Percentiles rank a stretch among this genome's conserved stretches.
These are phyloP conservation scores for Sipunculus nudus DNA, from an alignment of 2,888 invertebrate species.

Conservation along the genomic window DNA sequence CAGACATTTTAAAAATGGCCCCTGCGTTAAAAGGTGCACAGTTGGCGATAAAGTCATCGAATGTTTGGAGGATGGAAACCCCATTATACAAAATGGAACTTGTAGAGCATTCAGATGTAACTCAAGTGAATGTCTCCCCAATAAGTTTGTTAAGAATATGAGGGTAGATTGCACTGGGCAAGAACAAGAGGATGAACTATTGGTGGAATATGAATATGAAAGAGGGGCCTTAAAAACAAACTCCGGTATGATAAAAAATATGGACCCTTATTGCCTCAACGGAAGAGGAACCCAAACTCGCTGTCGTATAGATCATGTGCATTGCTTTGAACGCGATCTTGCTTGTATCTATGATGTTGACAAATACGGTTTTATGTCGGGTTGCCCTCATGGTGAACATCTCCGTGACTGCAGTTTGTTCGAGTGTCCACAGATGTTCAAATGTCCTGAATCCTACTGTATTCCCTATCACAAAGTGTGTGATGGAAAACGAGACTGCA, in stretches of 20 bases:
- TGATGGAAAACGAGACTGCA: neutral
- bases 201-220: too few species aligned
- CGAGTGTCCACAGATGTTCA: neutral
- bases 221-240: too few species aligned
- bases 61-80: neutral
- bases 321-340: neutral
- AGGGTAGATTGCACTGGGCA: neutral
- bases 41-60: neutral
- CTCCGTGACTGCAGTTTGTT: neutral
- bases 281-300: too few species aligned
- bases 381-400: neutral
- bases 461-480: neutral
- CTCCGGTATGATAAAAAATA: too few species aligned
- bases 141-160: neutral
- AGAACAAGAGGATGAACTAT: neutral
- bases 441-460: neutral
- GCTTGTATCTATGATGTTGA: neutral
- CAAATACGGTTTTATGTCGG: neutral
- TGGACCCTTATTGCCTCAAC: too few species aligned
- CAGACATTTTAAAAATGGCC: neutral
- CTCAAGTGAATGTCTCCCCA: neutral
- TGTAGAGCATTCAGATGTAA: neutral
- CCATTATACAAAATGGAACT: neutral
- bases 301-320: too few species aligned
- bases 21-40: neutral